These are phyloP conservation scores for Epizoanthus fatuus DNA, from an alignment of 92 coral and sea anemone genomes.

Conservation along the genomic window DNA sequence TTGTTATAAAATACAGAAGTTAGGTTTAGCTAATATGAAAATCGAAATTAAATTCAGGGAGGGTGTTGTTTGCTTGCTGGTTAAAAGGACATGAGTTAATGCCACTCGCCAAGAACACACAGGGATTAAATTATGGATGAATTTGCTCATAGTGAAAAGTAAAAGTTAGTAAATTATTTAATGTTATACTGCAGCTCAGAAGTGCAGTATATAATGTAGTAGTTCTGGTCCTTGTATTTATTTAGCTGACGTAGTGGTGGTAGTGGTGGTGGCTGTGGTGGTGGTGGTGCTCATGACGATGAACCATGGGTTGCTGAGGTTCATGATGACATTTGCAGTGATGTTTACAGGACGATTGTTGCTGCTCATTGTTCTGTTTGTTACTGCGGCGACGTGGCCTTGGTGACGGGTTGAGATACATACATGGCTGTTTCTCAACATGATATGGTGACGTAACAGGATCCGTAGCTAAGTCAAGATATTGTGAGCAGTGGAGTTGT, in stretches of 20 bases:
- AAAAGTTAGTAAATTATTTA: too few relatives aligned
- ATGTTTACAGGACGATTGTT: constrained; percentile 72
- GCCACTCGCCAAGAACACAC: too few relatives aligned
- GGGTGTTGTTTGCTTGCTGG: too few relatives aligned
- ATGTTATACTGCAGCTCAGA: too few relatives aligned
- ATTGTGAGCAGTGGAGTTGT: constrained; percentile 80
- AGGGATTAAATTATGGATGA: too few relatives aligned
- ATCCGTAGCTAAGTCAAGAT: constrained; percentile 91
- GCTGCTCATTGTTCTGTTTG: constrained; percentile 61
- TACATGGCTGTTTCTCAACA: constrained; percentile 75
- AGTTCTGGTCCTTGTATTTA: too few relatives aligned
- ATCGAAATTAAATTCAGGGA: too few relatives aligned
- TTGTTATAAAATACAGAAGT: too few relatives aligned
- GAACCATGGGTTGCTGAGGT: constrained; percentile 68
- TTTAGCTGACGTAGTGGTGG: constrained; percentile 88
- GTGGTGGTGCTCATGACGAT: constrained; percentile 92
- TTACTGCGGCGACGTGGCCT: constrained; percentile 74
- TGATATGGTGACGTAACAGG: constrained; percentile 92
- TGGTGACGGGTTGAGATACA: constrained; percentile 79
- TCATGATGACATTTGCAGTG: constrained; percentile 68
- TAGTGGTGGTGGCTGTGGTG: constrained; percentile 98
- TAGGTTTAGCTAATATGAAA: too few relatives aligned
- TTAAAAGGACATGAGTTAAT: too few relatives aligned
- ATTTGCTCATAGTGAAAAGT: too few relatives aligned
- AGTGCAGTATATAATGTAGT: too few relatives aligned